Evolutionary conservation across 2,888 invertebrate genomes (phyloP).

Genomic region (Agonopterix heracliana): DNA sequence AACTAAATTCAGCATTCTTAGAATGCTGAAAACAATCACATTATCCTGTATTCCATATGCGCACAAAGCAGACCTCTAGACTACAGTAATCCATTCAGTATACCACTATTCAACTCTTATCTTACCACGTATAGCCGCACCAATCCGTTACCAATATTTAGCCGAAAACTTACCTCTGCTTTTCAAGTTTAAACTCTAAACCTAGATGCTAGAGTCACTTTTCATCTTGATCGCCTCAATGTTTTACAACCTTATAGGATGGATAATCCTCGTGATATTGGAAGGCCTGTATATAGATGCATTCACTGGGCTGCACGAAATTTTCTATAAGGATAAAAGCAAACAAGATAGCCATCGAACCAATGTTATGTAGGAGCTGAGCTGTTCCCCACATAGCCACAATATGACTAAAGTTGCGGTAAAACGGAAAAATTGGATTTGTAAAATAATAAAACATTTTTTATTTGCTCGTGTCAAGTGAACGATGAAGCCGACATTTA

Average conservation of each 20-base stretch:
- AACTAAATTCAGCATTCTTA: too few relatives aligned
- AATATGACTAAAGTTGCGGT: constrained; percentile 1
- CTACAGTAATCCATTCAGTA: constrained; percentile 62
- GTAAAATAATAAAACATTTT: constrained; percentile 43
- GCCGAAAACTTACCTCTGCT: constrained; percentile 46
- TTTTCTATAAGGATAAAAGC: constrained; percentile 76
- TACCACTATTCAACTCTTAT: constrained; percentile 68
- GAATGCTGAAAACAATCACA: too few relatives aligned
- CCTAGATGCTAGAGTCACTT: constrained; percentile 27
- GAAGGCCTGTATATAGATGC: constrained; percentile 62
- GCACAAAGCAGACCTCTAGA: constrained; percentile 44
- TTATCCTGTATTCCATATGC: not conserved
- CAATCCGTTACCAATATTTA: constrained; percentile 74
- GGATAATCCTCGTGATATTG: constrained; percentile 72
- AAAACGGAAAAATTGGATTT: constrained; percentile 30
- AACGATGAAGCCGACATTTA: constrained; percentile 41
- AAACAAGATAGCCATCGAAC: constrained; percentile 72
- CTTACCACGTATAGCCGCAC: constrained; percentile 61
- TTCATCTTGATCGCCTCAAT: constrained; percentile 25
- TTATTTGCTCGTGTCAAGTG: constrained; percentile 42
- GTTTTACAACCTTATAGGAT: constrained; percentile 61
- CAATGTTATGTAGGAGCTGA: constrained; percentile 42
- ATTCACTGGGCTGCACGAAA: constrained; percentile 72
- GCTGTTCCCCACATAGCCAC: constrained; percentile 7
- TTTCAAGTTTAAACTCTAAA: constrained; percentile 39